Base-by-base conservation (phyloP, 2,113 vertebrate genomes). In the Laticauda colubrina region DNA sequence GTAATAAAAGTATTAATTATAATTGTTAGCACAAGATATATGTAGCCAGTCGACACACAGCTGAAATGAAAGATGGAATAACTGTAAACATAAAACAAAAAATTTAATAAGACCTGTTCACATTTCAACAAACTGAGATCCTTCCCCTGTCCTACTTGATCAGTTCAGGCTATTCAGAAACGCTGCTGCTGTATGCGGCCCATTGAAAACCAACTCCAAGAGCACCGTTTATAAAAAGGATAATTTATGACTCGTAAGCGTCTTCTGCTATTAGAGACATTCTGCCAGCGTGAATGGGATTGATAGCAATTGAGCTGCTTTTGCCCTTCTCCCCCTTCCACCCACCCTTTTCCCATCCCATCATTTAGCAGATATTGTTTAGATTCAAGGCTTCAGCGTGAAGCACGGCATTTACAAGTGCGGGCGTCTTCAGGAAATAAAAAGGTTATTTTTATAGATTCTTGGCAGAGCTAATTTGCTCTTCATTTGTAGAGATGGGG, bases 211-310 rank as follows among this genome's bases (percentile, higher is more conserved):
- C 94, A 97, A 96, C 95, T 94, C 96, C 97, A 97, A 98, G 97
- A 96, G 94, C 95, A 96, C 95, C 96, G 97, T 97, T 59, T 97
- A 97, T 97, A 64, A 98, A 75, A 97, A 97, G 98, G 97, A 94
- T 97, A 98, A 98, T 98, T 97, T 97, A 97, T 97, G 97, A 97
- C 95, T 98, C 97, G 97, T 97, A 97, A 97, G 97, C 20, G 21
- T 97, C 97, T 75, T 97, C 97, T 96, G 96, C 96, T 97, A 97
- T 98, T 97, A 98, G 96, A 98, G 96, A 94, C 96, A 98, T 98
- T 98, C 97, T 98, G 97, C 96, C 95, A 96, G 96, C 96, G 96
- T 97, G 97, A 98, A 98, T 97, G 93, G 96, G 97, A 97, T 95
- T 98, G 96, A 97, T 97, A 97, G 94, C 96, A 96, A 94, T 97